Evolutionary conservation across 2,797 vertebrate genomes (phyloP).

Genomic region (Threskiornis aethiopicus): DNA sequence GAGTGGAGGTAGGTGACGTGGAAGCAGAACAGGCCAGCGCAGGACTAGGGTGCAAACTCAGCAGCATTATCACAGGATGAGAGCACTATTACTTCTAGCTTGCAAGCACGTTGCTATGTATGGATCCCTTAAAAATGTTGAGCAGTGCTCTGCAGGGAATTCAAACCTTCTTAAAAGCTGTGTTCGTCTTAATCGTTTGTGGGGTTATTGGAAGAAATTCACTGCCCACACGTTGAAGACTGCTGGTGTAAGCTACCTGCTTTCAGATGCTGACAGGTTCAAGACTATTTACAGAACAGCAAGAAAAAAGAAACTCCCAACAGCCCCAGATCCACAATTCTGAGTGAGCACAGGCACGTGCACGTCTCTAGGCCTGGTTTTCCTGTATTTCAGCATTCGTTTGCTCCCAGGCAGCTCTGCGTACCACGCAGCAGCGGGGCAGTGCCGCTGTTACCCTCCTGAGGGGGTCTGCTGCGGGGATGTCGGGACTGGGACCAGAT

Average conservation of each 20-base stretch:
- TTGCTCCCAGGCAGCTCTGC: background rate
- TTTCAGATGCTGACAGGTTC: background rate
- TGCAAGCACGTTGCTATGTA: background rate
- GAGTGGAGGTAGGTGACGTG: background rate
- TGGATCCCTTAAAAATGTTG: background rate
- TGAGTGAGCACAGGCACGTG: accelerated
- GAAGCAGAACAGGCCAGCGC: background rate
- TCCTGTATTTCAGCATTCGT: background rate
- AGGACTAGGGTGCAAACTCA: background rate
- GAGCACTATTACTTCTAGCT: background rate
- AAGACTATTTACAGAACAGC: background rate
- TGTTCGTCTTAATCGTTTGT: background rate
- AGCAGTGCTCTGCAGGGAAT: background rate
- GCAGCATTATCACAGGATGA: background rate
- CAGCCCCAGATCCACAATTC: background rate
- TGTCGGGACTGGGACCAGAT: background rate
- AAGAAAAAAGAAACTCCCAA: background rate
- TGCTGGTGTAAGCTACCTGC: background rate
- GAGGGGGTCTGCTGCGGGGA: background rate
- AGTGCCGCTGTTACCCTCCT: too few relatives aligned
- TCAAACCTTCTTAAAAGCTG: background rate
- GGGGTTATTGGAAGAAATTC: background rate
- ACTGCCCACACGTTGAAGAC: background rate
- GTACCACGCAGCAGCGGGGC: background rate
- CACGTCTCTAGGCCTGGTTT: background rate